Base-by-base conservation (phyloP, 2,113 vertebrate genomes). In the Sapajus apella region DNA sequence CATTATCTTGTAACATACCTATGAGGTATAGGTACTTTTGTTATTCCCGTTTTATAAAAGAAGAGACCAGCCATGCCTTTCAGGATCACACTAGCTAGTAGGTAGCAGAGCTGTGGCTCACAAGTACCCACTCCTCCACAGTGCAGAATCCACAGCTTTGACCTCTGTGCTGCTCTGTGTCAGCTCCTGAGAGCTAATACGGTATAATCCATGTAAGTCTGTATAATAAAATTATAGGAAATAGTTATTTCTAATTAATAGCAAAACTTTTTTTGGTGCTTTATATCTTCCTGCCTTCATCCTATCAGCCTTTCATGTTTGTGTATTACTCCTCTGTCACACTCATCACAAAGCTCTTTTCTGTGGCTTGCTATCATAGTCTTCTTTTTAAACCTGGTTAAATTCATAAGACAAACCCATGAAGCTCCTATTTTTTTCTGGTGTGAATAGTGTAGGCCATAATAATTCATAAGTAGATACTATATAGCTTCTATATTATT, bases 11-110 rank as follows among this genome's bases (percentile, higher is more conserved):
- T 47, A 73, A 70, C 4, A 64, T 1, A 20, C 20, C 55, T 61
- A 23, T 40, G 21, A 89, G 6, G 2, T 73, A 5, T 45, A 84
- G 50, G 20, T 77, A 35, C 82, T 79, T 88, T 61, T 73, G 21
- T 84, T 76, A 81, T 64, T 58, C 14, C 27, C 45, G 37, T 90
- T 92, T 96, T 90, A 66, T 86, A 66, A 81, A 96, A 11, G 40
- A 35, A n/a, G 66, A 90, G 89, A 81, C 23, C 79, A 89, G 12
- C n/a, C 45, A 83, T 3, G 3, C 61, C 11, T 14, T 83, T 76
- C 18, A 90, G 40, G 87, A 43, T 90, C 61, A 35, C 37, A 55
- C 14, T 27, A 45, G 27, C 56, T 52, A 52, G 5, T 72, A 61
- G 55, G 37, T 52, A n/a, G 40, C 86, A 83, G 58, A 92, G 17